Evolutionary conservation across 2,888 invertebrate species (phyloP), one percentile per base, ranked within the genome.

Genomic region (Balanococcus diminutus): DNA sequence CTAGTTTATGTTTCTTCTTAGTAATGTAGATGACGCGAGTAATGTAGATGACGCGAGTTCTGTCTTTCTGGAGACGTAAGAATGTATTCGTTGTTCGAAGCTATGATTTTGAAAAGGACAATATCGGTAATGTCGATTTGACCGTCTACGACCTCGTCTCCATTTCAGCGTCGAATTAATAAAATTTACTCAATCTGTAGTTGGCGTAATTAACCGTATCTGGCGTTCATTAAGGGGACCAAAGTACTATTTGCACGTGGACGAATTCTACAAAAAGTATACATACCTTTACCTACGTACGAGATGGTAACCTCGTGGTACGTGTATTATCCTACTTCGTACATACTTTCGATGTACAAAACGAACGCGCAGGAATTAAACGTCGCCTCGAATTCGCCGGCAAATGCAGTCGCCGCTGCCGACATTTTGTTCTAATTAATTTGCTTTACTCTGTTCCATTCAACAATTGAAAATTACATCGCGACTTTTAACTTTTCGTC

Each of bases 391-490:
- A n/a, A n/a, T n/a, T n/a, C 46, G 46, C 46, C n/a, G 46, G 46
- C 46, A 46, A 46, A 46, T n/a, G 46, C 16, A 46, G 46, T 61
- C 61, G 25, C 25, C 25, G 46, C 25, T 25, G 25, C 25, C 25
- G 25, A 61, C 61, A 61, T 61, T 61, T 61, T 61, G 61, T 61
- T 61, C 61, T 61, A 61, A 61, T 61, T 61, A 61, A 61, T 61
- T 61, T 61, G 61, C 61, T 61, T 61, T 61, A 61, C 61, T 61
- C 46, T n/a, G 46, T n/a, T 61, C 61, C 25, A 61, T 61, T 61
- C 61, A 61, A 61, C 61, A 61, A 61, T 61, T 61, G 61, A 61
- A 61, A 61, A 61, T 61, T 61, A 61, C 61, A 61, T 61, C 61
- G 61, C 61, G 61, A 61, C 61, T 61, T 61, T 8, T 61, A 61